Evolutionary conservation across 2,888 invertebrate species (phyloP), one percentile per base, ranked within the genome.

Genomic region (Aquatica leii): DNA sequence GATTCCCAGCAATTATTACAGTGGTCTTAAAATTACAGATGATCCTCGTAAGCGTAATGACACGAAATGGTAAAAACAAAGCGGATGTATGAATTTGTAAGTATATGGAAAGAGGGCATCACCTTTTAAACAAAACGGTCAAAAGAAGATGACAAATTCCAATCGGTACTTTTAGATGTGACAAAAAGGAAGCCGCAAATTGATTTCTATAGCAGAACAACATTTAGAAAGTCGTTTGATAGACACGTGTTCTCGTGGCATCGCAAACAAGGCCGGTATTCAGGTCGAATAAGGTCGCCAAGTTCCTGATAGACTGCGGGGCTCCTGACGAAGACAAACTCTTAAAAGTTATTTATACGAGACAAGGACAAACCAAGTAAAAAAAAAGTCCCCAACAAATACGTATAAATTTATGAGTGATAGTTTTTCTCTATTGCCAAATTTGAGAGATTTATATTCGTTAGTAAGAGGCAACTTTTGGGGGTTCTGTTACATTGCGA

Each of bases 291-390:
- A 68, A 67, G 67, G 64, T 61, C 65, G 67, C 61, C 68, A 67
- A 74, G 72, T 73, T 73, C 74, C 76, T 75, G 71, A 76, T 77
- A 78, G 78, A 78, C 78, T 77, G 78, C 78, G 75, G 76, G 78
- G 77, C 78, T 75, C 78, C 78, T 71, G 71, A 75, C 70, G 70
- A 74, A 73, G 75, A 76, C 71, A 71, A 65, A 71, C 67, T 72
- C 62, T 69, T 61, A 40, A 59, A 48, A 57, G 50, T 54, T 40
- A 40, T 21, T 55, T 54, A 51, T 56, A 56, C 58, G 62, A 51
- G 35, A 68, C 71, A 68, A 73, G 70, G 52, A 71, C 70, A 73
- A 54, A 69, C 63, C 59, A 62, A 24, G 67, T 64, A 73, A 74
- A 73, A 73, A 73, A 70, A 74, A 73, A 74, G 68, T 69, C 67